Base-by-base conservation (phyloP, 2,888 invertebrate genomes). In the Folsomia candida region DNA sequence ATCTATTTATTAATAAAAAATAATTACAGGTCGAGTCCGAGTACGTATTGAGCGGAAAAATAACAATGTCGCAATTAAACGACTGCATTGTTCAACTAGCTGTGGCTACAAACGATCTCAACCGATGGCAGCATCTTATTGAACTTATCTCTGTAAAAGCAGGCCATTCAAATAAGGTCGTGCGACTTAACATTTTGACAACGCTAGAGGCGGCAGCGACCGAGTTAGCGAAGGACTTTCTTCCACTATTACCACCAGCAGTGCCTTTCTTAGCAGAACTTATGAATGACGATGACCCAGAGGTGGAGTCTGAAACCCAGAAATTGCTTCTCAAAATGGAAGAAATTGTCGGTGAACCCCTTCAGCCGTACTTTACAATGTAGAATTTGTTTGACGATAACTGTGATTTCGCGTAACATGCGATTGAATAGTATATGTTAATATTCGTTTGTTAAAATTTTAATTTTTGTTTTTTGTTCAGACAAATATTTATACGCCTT, bases 241-340 rank as follows among this genome's bases (percentile, higher is more conserved):
- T 94, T 79, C 89, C 93, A 0, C 86, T 97, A 0, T 83, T 97
- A 64, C 94, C 97, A 0, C 97, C 97, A 82, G 94, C 94, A 2
- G 91, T 97, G 73, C 96, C 96, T 0, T 96, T 96, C 86, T 85
- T 97, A 47, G 93, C 95, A 0, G 97, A 97, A 82, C 85, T 97
- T 20, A 86, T 97, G 79, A 97, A 97, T 86, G 96, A 94, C 81
- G 93, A 93, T 76, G 91, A 92, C 76, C 89, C 90, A 76, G 87
- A 86, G 37, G 94, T 95, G 47, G 95, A 95, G 82, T 86, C 88
- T 57, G 87, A 88, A 58, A 92, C 93, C 1, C 91, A 92, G 80
- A 88, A 87, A 75, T 90, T 93, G 2, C 89, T 97, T 2, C 88
- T 90, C 74, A 91, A 93, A 79, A 86, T 97, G 78, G 96, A 97